Evolutionary conservation across 2,888 invertebrate genomes (phyloP), one percentile per base, ranked within the genome.

Genomic region (Nephrocerus scutellatus): DNA sequence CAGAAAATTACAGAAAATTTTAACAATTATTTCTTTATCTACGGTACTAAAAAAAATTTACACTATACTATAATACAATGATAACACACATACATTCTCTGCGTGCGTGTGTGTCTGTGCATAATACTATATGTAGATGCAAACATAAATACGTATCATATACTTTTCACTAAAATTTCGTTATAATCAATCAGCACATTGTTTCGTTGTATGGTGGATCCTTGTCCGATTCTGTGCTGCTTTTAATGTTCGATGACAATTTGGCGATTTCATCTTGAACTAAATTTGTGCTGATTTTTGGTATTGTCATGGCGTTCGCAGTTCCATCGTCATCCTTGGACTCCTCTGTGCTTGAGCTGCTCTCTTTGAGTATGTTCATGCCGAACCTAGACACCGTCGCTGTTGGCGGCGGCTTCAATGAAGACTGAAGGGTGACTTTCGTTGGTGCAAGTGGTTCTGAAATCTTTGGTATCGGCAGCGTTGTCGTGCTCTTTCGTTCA

Each of bases 221-320:
- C 48, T 67, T 67, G 41, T 69, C 69, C 31, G 68, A 68, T 24
- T 69, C 68, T 23, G 66, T 67, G 54, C 68, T 68, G 48, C 66
- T 68, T 45, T 68, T 69, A 20, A 69, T 69, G 42, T 68, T 68
- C 21, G 66, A 68, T 29, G 69, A 69, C 13, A 69, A 48, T 46
- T 69, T 69, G n/a, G 64, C 68, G 23, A 69, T 69, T 54, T 69
- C 69, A 45, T 69, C 68, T 47, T 69, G 68, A 22, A 69, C 65
- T 30, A 65, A 46, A 48, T 68, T 58, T 21, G 69, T 69, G 47
- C 66, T 69, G 6, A 69, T 69, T 47, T 62, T 61, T 7, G 69
- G 69, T 50, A 68, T 68, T n/a, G 52, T 30, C 7, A 56, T 39
- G 1, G 50, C 37, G 5, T 40, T 43, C 13, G 53, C 44, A 3